Percentiles rank a stretch among this genome's conserved stretches.
Evolutionary conservation across 1,140 invertebrate genomes (phyloP).

Genomic region (Dinoponera quadriceps): DNA sequence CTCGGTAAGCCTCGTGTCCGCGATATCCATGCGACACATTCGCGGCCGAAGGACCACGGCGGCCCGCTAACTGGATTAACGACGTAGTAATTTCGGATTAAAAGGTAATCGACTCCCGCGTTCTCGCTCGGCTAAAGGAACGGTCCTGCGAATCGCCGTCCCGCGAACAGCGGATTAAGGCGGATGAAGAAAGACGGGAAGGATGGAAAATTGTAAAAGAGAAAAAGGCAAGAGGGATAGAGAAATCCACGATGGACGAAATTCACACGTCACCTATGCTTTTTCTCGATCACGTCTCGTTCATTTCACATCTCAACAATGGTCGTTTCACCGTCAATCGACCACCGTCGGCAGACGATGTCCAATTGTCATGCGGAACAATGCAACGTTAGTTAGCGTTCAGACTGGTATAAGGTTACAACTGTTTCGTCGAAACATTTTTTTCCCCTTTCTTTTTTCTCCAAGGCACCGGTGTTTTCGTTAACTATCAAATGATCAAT

Average conservation of each 20-base stretch:
- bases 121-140: constrained; percentile 43
- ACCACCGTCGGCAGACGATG: too few species aligned
- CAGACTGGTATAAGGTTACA: too few species aligned
- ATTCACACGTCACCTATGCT: constrained; percentile 6
- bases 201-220: constrained; percentile 30
- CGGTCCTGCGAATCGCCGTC: constrained; percentile 11
- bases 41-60: constrained; percentile 31
- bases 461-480: too few species aligned
- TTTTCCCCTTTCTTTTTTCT: too few species aligned
- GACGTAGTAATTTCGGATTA: constrained; percentile 73
- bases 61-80: constrained; percentile 70
- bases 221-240: constrained; percentile 35
- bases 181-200: constrained; percentile 53
- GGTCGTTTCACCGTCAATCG: too few species aligned
- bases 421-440: too few species aligned
- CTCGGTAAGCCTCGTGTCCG: not conserved
- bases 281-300: not conserved
- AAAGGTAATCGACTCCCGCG: constrained; percentile 65
- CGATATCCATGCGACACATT: constrained; percentile 26
- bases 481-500: too few species aligned
- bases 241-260: constrained; percentile 4
- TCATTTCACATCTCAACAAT: too few species aligned
- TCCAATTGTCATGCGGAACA: too few species aligned
- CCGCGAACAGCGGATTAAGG: constrained; percentile 50
- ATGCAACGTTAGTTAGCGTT: too few species aligned